Base-by-base conservation (phyloP, 2,888 invertebrate species). In the Acleris literana region DNA sequence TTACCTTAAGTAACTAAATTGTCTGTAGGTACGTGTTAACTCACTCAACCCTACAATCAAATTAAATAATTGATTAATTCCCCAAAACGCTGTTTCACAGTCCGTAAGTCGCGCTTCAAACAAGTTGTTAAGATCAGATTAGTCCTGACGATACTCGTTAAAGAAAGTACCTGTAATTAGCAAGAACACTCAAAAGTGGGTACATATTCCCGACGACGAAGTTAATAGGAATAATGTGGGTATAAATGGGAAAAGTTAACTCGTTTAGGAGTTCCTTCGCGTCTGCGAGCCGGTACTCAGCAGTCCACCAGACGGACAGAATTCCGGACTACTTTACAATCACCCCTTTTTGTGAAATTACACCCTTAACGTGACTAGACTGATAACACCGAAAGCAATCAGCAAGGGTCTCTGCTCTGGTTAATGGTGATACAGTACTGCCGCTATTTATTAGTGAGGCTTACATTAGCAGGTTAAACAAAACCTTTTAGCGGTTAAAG, bases 241-340 rank as follows among this genome's bases (percentile, higher is more conserved):
- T 86, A 87, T 84, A 85, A 90, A 90, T 91, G 90, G 85, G 85
- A 80, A 89, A 91, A 91, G 85, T 91, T 91, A 80, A 82, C 83
- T 87, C 88, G 82, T 90, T 90, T 87, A 80, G 80, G 73, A 76
- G 78, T 83, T 81, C 77, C 77, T 80, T 77, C 71, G 78, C 79
- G 80, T 80, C 79, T 81, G 76, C 75, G 76, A 71, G 74, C 66
- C 73, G 72, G 73, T 79, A 73, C 77, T 80, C 72, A 75, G 73
- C 70, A 74, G 69, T 75, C 72, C 75, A 77, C 69, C 72, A 82
- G 83, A 80, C 80, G 76, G 77, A 76, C 78, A 69, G 72, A 80
- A 82, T 80, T 79, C 76, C 72, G 72, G 74, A 82, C 78, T 79
- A 82, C 80, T 85, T 85, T 85, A 86, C 84, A 86, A 87, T 87